Conservation (phyloP, 2,113 vertebrate species). For the mouse (Mus musculus) region GRCm39 chr3:81536501-81537000, state of each 20-base stretch:
- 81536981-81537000: background rate
- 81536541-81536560: constrained; percentile 24
- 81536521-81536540: constrained; percentile 7
- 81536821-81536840: background rate
- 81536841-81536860: background rate
- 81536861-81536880: background rate
- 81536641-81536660: constrained; percentile 20
- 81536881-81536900: background rate
- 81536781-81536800: background rate
- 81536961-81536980: background rate
- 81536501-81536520: background rate
- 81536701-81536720: background rate
- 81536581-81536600: constrained; percentile 5
- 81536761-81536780: background rate
- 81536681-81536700: constrained; percentile 72
- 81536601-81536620: constrained; percentile 62
- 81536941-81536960: background rate
- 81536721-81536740: constrained; percentile 50
- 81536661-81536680: constrained; percentile 36
- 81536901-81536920: background rate
- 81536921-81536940: no score
- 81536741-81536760: background rate
- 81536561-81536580: constrained; percentile 19
- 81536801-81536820: background rate
- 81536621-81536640: constrained; percentile 14